Base-by-base conservation (phyloP, 2,797 vertebrate genomes). In the Vultur gryphus region DNA sequence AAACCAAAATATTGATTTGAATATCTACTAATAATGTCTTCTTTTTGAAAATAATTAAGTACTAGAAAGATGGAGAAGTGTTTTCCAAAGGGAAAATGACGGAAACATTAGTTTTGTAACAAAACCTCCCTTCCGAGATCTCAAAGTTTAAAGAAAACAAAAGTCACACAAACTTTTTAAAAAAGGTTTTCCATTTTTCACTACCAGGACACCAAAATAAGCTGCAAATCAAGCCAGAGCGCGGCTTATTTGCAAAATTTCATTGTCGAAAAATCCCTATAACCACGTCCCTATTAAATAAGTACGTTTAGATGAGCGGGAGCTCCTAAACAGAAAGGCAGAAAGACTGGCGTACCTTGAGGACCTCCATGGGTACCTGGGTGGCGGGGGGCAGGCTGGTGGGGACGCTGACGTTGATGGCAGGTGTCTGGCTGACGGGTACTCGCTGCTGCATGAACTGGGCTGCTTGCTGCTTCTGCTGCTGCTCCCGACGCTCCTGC, bases 401-500 rank as follows among this genome's bases (percentile, higher is more conserved):
- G 87, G 98, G 97, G 85, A 98, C 97, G 21, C 98, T 98, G 97
- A 98, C 98, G 98, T 99, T 99, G 98, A 98, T 97, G 84, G 97
- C 97, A 89, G 98, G 98, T 65, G 99, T 99, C 98, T 99, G 99
- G 77, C 98, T 97, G 75, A 98, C 97, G 4, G 98, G 97, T 67
- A 98, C 97, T 97, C 98, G 97, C 97, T 98, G 98, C 93, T 99
- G 99, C 97, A 99, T 98, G 98, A 99, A 99, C 96, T 98, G 98
- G 91, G 99, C 98, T 93, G 98, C 98, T 95, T 99, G 99, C 89
- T 99, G 99, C 95, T 98, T 98, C 97, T 98, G 98, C 97, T 98
- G 98, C 97, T 97, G 99, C 97, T 99, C 99, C 91, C 99, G 98
- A 80, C 99, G 98, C 97, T 99, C 98, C 97, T 98, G 98, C 97